Base-by-base conservation (phyloP, 2,113 vertebrate genomes). In the Saimiri boliviensis region DNA sequence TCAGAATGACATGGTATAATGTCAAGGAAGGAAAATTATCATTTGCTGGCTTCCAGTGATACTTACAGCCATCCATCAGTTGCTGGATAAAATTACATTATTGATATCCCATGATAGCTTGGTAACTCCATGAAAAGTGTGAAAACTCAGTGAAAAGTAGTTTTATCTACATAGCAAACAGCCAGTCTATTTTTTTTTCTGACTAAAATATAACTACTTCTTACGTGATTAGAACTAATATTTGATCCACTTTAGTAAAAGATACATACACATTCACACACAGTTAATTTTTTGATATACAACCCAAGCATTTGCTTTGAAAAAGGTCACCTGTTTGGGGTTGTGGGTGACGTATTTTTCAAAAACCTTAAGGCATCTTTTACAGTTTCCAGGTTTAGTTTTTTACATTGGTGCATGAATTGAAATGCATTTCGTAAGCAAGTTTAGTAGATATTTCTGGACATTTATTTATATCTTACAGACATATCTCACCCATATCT, bases 1-100 rank as follows among this genome's bases (percentile, higher is more conserved):
- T 85, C 70, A 87, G 30, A 93, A 87, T 90, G 21, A 88, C 58
- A 70, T 71, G 49, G 40, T 95, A 40, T 96, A 92, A 96, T 85
- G 49, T 56, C 47, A 89, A 89, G 20, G 21, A 73, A 87, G 35
- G 60, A 87, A 86, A 89, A 74, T 79, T 89, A 17, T 35, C 54
- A 83, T 95, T 93, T 84, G 7, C 45, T 90, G 0, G 93, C 66
- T 82, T 95, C 66, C n/a, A 86, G 47, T 25, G 45, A 77, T 77
- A 77, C 42, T n/a, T 71, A 58, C 10, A 77, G 17, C 25, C 63
- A 42, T 60, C 91, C 84, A 8, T 91, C 56, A 77, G n/a, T 56
- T 95, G 13, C 60, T 94, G 14, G n/a, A 82, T 91, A 93, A 94
- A 92, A 91, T 85, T 70, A 66, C 66, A 94, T 93, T 92, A 86